phyloP scores from a whole-genome alignment of 2,888 invertebrate species.

The Xiphydria camelus region DNA sequence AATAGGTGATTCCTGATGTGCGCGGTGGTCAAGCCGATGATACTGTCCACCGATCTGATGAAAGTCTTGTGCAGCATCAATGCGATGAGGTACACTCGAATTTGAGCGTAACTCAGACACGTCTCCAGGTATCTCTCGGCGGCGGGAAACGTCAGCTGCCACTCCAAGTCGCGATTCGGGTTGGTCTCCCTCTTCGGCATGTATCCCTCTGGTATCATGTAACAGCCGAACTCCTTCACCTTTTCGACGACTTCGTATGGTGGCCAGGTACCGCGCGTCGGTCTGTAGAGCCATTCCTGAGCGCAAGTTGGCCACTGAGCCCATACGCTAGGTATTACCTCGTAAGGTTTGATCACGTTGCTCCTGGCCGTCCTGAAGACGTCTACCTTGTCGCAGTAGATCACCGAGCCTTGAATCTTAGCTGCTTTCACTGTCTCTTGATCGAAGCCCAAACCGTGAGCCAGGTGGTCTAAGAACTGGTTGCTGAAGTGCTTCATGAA shows the following conservation, averaged over 20 bases:
- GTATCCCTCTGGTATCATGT: conserved; percentile 73
- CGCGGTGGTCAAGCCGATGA: conserved; percentile 69
- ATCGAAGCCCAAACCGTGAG: conserved; percentile 63
- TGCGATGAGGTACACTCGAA: conserved; percentile 71
- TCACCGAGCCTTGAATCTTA: conserved; percentile 67
- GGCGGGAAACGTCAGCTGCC: conserved; percentile 78
- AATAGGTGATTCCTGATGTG: conserved; percentile 76
- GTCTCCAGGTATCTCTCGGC: conserved; percentile 77
- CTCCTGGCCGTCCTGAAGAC: conserved; percentile 45
- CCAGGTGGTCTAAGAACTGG: conserved; percentile 66
- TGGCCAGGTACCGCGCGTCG: conserved; percentile 71
- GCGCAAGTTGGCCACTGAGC: conserved; percentile 76
- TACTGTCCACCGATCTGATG: conserved; percentile 67
- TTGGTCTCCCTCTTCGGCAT: conserved; percentile 65
- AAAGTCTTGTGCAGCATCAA: conserved; percentile 74
- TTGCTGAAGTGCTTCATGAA: conserved; percentile 74
- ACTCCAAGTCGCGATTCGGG: conserved; percentile 70
- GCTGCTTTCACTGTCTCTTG: conserved; percentile 62
- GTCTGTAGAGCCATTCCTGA: conserved; percentile 68
- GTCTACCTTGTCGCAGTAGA: conserved; percentile 65
- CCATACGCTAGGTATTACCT: conserved; percentile 72
- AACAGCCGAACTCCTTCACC: conserved; percentile 69
- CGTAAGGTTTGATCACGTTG: conserved; percentile 59
- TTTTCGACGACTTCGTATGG: conserved; percentile 68
- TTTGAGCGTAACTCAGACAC: conserved; percentile 71